Evolutionary conservation across 2,113 vertebrate species (phyloP), one percentile per base, ranked within the genome.

Genomic region (Serinus canaria): DNA sequence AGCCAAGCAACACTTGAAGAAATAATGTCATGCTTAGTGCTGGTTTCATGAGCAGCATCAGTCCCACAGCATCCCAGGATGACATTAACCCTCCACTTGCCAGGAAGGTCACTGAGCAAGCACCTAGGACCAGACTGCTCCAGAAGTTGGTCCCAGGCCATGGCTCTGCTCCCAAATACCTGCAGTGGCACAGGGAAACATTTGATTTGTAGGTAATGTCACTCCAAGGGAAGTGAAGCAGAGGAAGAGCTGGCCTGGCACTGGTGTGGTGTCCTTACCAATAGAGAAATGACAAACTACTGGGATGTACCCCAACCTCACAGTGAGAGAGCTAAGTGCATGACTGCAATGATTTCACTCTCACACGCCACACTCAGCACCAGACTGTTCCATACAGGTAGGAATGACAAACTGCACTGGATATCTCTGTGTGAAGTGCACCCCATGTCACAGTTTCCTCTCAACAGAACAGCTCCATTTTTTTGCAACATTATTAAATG

Each of bases 241-340:
- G 21, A 5, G 28, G 47, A 79, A 83, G 39, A 49, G n/a, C 44
- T 80, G 41, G 43, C n/a, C 80, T 73, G 64, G 53, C 22, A 46
- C 44, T 27, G 20, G 28, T 13, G 10, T 49, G 43, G 15, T 35
- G 27, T 41, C 68, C 73, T 63, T 25, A 63, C 5, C 67, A 25
- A 16, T 0, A n/a, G 41, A 56, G 60, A 52, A 5, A 8, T 10
- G 15, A 37, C 13, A 37, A 76, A 55, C 5, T 4, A 58, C 23
- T 6, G 0, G 4, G 33, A 59, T 5, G 13, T 10, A 17, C 25
- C 23, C 37, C n/a, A 44, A 0, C 9, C 6, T 1, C 10, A 18
- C 1, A 56, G 46, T 6, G 20, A 4, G 0, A 37, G 4, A 21
- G 33, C 10, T 2, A 6, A 28, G 33, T 13, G 22, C 9, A 16